These are phyloP conservation scores for Vireo altiloquus DNA, from an alignment of 2,113 vertebrate species.

Conservation along the genomic window DNA sequence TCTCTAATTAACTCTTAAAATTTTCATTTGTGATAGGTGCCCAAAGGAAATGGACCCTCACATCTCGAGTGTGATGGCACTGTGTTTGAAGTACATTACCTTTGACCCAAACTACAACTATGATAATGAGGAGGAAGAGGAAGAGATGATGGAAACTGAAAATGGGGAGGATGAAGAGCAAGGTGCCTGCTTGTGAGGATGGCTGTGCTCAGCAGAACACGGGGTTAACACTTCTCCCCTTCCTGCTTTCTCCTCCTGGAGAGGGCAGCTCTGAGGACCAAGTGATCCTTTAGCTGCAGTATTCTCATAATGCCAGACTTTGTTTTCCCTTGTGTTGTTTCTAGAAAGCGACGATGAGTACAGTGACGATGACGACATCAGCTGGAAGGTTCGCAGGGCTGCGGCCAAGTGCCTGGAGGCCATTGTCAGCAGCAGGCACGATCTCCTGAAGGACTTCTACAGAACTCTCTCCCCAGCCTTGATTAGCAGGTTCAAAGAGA, in stretches of 20 bases:
- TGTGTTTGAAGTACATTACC: slow-evolving; percentile 89
- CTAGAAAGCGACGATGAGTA: slow-evolving; percentile 91
- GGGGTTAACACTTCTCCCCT: neutral
- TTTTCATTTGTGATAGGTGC: slow-evolving; percentile 73
- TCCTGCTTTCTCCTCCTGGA: neutral
- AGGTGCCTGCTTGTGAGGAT: slow-evolving; percentile 68
- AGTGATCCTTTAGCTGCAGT: neutral
- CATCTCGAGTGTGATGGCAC: slow-evolving; percentile 79
- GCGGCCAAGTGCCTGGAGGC: slow-evolving; percentile 90
- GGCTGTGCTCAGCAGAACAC: slow-evolving; percentile 1
- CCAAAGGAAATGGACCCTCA: slow-evolving; percentile 91
- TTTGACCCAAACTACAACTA: slow-evolving; percentile 96
- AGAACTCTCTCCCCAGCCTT: slow-evolving; percentile 79
- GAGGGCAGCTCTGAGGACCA: neutral
- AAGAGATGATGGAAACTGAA: slow-evolving; percentile 86
- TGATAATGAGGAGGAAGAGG: slow-evolving; percentile 81
- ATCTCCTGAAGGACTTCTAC: slow-evolving; percentile 87
- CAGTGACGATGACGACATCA: slow-evolving; percentile 92
- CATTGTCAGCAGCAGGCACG: slow-evolving; percentile 78
- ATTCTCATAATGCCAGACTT: neutral
- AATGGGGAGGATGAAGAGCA: slow-evolving; percentile 85
- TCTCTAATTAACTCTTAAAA: neutral
- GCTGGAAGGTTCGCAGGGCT: slow-evolving; percentile 94
- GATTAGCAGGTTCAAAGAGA: slow-evolving; percentile 88
- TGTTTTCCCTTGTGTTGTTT: neutral